Base-by-base conservation (phyloP, 2,888 invertebrate genomes). In the Nemotelus pantherinus region DNA sequence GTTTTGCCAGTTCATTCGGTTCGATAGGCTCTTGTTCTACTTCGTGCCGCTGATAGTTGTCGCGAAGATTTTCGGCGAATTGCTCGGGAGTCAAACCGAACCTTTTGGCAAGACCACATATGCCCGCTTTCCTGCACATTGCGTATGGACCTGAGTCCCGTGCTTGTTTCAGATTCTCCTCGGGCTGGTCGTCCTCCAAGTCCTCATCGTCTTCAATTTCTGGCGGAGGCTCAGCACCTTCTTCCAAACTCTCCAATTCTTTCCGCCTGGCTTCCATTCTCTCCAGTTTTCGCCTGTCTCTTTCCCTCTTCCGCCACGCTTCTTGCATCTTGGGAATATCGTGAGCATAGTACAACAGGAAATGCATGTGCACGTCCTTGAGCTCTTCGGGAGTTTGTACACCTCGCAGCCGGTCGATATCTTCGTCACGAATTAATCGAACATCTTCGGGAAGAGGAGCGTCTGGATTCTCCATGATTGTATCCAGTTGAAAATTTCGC, bases 41-140 rank as follows among this genome's bases (percentile, higher is more conserved):
- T 84, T 98, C 98, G 85, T 97, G 95, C 10, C 96, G 89, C 85
- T 96, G 96, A 86, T 98, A 98, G 86, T 97, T 96, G 84, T 98
- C 98, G 1, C 97, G 91, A 5, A 99, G 89, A 88, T 99, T 99
- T 88, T 98, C 98, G 0, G 97, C 97, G 86, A 97, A 98, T 87
- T 98, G 94, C 85, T 97, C 96, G 0, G 99, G 96, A 0, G 93
- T 92, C 74, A 99, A 88, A 79, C 99, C 99, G 87, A 98, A 99
- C 84, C 93, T 93, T 85, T 94, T 94, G 2, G 95, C 95, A 64
- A 98, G 89, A 0, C 93, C 92, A 90, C 93, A 92, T 9, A 97
- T 90, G 44, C 96, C 96, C 2, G 95, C 95, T 85, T 93, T 93
- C 75, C 93, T 89, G 83, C 97, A 97, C 81, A 97, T 91, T 57